Conservation (phyloP, 2,113 vertebrate genomes). For the Callopanchax toddi region DNA sequence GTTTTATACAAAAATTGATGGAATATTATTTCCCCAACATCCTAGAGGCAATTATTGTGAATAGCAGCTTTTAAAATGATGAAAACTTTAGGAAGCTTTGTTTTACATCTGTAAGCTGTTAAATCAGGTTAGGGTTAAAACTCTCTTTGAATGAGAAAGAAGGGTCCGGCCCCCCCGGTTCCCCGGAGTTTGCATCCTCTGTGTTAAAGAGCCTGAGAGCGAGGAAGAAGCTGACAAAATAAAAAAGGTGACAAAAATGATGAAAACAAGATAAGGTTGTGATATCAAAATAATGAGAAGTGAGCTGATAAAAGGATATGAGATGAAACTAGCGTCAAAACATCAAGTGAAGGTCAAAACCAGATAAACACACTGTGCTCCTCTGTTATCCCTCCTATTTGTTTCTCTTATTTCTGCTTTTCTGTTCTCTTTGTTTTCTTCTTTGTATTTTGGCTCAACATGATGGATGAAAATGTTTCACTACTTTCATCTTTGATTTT, state of each 20-base stretch:
- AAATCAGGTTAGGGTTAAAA: too few relatives aligned
- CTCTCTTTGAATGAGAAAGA: too few relatives aligned
- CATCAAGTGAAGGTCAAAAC: constrained; percentile 48
- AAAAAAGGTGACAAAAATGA: constrained; percentile 4
- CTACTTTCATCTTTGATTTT: constrained; percentile 20
- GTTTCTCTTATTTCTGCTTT: constrained; percentile 21
- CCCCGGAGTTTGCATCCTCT: too few relatives aligned
- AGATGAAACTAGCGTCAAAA: constrained; percentile 13
- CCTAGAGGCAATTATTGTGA: too few relatives aligned
- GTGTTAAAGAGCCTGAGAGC: too few relatives aligned
- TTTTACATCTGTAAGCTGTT: too few relatives aligned
- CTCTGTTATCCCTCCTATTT: constrained; percentile 7
- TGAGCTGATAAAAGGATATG: constrained; percentile 18
- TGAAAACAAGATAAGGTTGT: neutral
- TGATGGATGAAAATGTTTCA: constrained; percentile 26
- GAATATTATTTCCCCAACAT: too few relatives aligned
- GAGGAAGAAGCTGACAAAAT: neutral
- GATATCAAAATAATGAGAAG: constrained; percentile 14
- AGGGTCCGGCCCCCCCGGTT: too few relatives aligned
- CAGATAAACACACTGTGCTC: constrained; percentile 15
- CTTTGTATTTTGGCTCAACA: neutral
- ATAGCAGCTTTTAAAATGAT: too few relatives aligned
- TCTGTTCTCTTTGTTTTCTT: constrained; percentile 5
- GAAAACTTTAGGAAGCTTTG: too few relatives aligned
- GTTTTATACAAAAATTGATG: too few relatives aligned